phyloP scores from a whole-genome alignment of 1,140 invertebrate species.

The Pygmarrhopalites habei region DNA sequence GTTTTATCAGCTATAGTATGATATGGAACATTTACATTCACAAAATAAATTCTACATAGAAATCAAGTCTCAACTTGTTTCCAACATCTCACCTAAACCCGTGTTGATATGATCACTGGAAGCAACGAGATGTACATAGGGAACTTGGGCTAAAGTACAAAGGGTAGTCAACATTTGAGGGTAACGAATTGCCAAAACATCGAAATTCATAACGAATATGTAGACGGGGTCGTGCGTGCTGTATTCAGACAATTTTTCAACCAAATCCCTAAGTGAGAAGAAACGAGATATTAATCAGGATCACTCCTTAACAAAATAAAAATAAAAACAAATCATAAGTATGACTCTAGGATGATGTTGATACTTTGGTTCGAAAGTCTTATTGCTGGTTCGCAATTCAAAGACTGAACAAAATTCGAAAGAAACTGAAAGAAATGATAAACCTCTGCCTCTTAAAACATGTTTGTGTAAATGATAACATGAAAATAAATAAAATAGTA shows the following conservation, averaged over 20 bases:
- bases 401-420: neutral
- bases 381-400: no score
- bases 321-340: no score
- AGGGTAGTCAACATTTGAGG: conserved; percentile 23
- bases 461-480: no score
- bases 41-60: no score
- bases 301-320: no score
- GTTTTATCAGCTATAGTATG: no score
- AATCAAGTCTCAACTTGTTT: no score
- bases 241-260: neutral
- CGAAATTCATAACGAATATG: conserved; percentile 27
- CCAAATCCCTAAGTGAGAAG: neutral
- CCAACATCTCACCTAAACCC: conserved; percentile 31
- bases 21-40: no score
- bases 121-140: conserved; percentile 29
- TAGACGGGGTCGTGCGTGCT: neutral
- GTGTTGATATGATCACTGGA: conserved; percentile 27
- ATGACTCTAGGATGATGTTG: no score
- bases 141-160: conserved; percentile 8
- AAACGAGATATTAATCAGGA: no score
- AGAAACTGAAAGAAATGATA: neutral
- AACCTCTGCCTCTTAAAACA: no score
- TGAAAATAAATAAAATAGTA: neutral
- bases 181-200: conserved; percentile 19
- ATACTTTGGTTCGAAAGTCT: no score